phyloP scores from a whole-genome alignment of 2,888 invertebrate genomes.

The Rhodophaea formosa region DNA sequence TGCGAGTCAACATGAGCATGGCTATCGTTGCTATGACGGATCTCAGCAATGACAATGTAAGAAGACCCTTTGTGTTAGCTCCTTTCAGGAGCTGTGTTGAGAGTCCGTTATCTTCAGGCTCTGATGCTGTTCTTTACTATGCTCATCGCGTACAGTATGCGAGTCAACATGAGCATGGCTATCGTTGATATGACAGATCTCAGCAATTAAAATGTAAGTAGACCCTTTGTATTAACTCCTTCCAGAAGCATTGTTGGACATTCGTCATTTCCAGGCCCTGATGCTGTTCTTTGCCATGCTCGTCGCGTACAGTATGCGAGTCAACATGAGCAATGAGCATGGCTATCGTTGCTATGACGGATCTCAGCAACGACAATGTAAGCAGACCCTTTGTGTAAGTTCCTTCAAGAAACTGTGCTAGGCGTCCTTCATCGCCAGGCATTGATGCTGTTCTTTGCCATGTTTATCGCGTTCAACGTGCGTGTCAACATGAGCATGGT shows the following conservation, averaged over 20 bases:
- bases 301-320: slow-evolving; percentile 81
- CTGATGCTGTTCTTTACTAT: slow-evolving; percentile 79
- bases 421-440: slow-evolving; percentile 82
- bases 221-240: too few species aligned
- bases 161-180: slow-evolving; percentile 84
- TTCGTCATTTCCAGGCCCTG: slow-evolving; percentile 80
- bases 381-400: too few species aligned
- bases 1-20: slow-evolving; percentile 84
- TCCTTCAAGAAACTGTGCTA: slow-evolving; percentile 57
- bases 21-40: slow-evolving; percentile 85
- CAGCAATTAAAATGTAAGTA: slow-evolving; percentile 43
- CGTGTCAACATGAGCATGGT: slow-evolving; percentile 84
- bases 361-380: slow-evolving; percentile 42
- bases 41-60: slow-evolving; percentile 41
- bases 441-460: slow-evolving; percentile 77
- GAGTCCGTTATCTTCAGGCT: slow-evolving; percentile 81
- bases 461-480: slow-evolving; percentile 81
- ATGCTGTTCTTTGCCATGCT: slow-evolving; percentile 79
- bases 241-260: slow-evolving; percentile 71
- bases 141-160: slow-evolving; percentile 80
- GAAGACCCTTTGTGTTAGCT: too few species aligned
- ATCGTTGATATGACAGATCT: slow-evolving; percentile 83
- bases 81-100: slow-evolving; percentile 64
- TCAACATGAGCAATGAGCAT: slow-evolving; percentile 85
- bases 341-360: slow-evolving; percentile 85